Evolutionary conservation across 2,113 vertebrate genomes (phyloP).

Genomic region (Urocitellus parryii): DNA sequence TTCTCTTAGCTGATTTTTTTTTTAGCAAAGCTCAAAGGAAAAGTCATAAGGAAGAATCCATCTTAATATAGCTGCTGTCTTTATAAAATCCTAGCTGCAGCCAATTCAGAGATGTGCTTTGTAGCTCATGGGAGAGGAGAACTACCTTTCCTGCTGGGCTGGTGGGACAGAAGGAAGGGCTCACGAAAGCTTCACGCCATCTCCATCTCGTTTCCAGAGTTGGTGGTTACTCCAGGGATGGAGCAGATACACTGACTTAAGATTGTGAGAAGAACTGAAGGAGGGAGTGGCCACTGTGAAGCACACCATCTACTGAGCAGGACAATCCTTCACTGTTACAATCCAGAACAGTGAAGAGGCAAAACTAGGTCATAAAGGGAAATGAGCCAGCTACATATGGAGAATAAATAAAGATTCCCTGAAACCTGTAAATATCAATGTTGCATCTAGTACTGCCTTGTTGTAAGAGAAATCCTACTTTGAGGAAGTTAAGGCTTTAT

Average conservation of each 20-base stretch:
- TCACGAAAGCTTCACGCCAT: background rate
- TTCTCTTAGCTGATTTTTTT: background rate
- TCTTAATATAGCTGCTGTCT: background rate
- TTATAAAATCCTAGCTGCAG: slow-evolving; percentile 13
- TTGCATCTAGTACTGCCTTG: background rate
- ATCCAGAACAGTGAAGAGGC: background rate
- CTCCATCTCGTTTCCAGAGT: background rate
- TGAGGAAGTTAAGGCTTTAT: slow-evolving; percentile 41
- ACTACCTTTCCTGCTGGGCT: background rate
- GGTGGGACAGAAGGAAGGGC: background rate
- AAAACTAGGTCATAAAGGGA: background rate
- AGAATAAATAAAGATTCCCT: background rate
- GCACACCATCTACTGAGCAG: slow-evolving; percentile 88
- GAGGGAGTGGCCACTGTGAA: slow-evolving; percentile 87
- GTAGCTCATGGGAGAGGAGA: background rate
- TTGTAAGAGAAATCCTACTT: background rate
- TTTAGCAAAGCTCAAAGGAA: slow-evolving; percentile 37
- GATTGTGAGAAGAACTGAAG: slow-evolving; percentile 91
- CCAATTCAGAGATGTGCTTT: background rate
- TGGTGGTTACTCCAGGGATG: slow-evolving; percentile 89
- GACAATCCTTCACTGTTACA: slow-evolving; percentile 83
- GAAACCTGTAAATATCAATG: background rate
- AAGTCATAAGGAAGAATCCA: background rate
- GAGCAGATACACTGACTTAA: slow-evolving; percentile 92
- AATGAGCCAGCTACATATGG: background rate